Conservation (phyloP, 2,113 vertebrate genomes). For the Thryonomys swinderianus region DNA sequence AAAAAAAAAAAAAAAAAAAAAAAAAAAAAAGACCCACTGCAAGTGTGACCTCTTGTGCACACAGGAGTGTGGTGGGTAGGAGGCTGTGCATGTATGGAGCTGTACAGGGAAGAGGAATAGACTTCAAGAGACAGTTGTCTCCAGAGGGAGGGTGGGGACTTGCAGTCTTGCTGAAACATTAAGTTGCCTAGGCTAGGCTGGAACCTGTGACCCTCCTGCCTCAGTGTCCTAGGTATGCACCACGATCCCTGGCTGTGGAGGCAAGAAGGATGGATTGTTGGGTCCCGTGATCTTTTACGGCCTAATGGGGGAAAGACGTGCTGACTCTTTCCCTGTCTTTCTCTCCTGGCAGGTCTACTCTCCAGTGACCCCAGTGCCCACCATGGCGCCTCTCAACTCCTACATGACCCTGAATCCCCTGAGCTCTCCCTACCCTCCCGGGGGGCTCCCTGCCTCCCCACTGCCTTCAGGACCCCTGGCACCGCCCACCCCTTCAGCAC, state of each 20-base stretch:
- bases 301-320: not conserved
- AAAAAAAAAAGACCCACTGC: no score
- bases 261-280: not conserved
- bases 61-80: accelerated
- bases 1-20: no score
- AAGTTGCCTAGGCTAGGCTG: not conserved
- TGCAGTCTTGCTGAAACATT: not conserved
- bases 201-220: not conserved
- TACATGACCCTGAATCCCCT: slow-evolving; percentile 94
- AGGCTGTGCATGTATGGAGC: not conserved
- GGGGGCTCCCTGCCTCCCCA: slow-evolving; percentile 84
- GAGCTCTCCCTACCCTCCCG: slow-evolving; percentile 86
- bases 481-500: slow-evolving; percentile 84
- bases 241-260: no score
- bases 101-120: not conserved
- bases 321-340: not conserved
- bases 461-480: slow-evolving; percentile 89
- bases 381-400: slow-evolving; percentile 92
- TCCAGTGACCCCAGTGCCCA: slow-evolving; percentile 89
- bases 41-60: not conserved
- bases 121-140: not conserved
- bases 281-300: not conserved
- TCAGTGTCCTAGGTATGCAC: not conserved
- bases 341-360: slow-evolving; percentile 89
- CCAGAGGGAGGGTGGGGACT: not conserved